These are phyloP conservation scores for Seira sanloemensis DNA, from an alignment of 2,888 invertebrate genomes.

Conservation along the genomic window DNA sequence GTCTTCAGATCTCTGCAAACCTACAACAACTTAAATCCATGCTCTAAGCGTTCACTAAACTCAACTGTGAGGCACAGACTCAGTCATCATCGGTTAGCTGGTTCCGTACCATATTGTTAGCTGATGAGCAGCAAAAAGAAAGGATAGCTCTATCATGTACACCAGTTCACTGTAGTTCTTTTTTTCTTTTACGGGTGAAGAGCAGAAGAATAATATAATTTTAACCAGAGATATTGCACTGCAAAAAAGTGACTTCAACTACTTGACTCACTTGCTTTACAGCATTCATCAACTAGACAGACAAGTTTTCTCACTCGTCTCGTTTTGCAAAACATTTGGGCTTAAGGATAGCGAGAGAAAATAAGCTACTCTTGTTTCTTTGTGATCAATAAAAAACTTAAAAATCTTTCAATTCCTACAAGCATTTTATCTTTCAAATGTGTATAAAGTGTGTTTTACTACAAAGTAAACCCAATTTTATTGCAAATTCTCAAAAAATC, in stretches of 20 bases:
- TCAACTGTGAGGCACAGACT: conserved; percentile 6
- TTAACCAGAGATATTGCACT: neutral
- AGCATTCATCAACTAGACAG: conserved; percentile 48
- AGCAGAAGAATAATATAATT: conserved; percentile 1
- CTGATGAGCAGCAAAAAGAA: neutral
- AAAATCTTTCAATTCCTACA: conserved; percentile 14
- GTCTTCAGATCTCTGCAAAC: conserved; percentile 54
- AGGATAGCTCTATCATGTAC: neutral
- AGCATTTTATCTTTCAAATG: too few relatives aligned
- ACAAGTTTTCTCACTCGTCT: conserved; percentile 42
- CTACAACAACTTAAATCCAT: conserved; percentile 22
- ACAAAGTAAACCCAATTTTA: too few relatives aligned
- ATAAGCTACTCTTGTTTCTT: conserved; percentile 28
- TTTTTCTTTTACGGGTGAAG: conserved; percentile 7
- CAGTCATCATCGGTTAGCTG: conserved; percentile 27
- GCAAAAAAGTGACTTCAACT: neutral
- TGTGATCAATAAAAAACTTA: conserved; percentile 46
- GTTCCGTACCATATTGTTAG: conserved; percentile 43
- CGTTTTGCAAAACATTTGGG: conserved; percentile 15
- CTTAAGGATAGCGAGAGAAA: neutral
- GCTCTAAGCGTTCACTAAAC: neutral
- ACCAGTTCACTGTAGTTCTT: conserved; percentile 15
- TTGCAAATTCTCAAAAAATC: too few relatives aligned
- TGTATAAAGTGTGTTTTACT: too few relatives aligned
- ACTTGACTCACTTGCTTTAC: conserved; percentile 53